Evolutionary conservation across 2,888 invertebrate species (phyloP).

Genomic region (Diachrysia chrysitis): DNA sequence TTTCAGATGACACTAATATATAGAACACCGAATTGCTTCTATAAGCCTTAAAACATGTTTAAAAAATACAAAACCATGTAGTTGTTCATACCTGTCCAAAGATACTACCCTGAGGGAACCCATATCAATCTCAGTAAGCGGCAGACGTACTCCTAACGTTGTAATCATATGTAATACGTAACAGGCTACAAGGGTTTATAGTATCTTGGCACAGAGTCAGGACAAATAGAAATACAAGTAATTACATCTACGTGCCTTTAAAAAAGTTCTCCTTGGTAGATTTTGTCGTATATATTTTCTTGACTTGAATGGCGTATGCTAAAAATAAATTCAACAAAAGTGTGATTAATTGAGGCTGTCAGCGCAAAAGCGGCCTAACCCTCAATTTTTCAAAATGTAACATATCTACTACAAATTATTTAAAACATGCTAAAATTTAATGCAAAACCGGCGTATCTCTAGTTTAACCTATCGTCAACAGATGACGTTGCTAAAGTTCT

Average conservation of each 20-base stretch:
- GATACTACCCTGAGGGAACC: constrained; percentile 21
- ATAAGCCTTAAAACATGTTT: neutral
- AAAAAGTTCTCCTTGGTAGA: neutral
- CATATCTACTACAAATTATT: too few species aligned
- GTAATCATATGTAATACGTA: constrained; percentile 24
- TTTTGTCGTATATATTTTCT: too few species aligned
- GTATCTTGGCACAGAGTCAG: neutral
- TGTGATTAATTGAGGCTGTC: too few species aligned
- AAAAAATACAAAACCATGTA: constrained; percentile 1
- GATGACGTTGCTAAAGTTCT: too few species aligned
- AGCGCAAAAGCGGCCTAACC: too few species aligned
- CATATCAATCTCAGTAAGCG: constrained; percentile 30
- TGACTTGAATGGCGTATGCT: too few species aligned
- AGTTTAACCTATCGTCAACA: too few species aligned
- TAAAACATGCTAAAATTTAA: too few species aligned
- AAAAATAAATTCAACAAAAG: too few species aligned
- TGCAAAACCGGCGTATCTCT: too few species aligned
- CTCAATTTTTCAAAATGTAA: too few species aligned
- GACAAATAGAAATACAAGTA: neutral
- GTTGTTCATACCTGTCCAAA: constrained; percentile 7
- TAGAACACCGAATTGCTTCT: neutral
- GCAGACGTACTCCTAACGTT: constrained; percentile 18
- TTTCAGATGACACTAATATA: neutral
- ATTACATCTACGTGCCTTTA: neutral
- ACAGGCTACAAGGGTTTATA: constrained; percentile 11